phyloP scores from a whole-genome alignment of 2,888 invertebrate species.

The Xanthia icteritia region DNA sequence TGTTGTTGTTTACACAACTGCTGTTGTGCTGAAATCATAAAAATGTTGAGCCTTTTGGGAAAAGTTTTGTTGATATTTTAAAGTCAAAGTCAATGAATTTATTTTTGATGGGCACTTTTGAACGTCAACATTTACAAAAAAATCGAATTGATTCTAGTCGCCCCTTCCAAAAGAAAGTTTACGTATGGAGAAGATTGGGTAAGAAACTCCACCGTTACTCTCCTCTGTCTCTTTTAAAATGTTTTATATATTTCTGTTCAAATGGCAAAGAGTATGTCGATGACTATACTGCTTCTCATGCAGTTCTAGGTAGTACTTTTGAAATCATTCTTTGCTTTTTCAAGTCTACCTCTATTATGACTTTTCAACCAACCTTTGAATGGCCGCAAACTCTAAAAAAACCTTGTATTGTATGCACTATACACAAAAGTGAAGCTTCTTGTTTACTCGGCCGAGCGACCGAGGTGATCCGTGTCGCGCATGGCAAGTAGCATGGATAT shows the following conservation, averaged over 20 bases:
- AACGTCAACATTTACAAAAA: too few species aligned
- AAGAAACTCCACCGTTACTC: too few species aligned
- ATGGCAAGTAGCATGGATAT: conserved; percentile 55
- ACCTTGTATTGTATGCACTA: conserved; percentile 32
- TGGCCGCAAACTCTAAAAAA: conserved; percentile 28
- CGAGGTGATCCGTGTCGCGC: conserved; percentile 47
- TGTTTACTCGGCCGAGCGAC: conserved; percentile 51
- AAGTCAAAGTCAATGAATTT: too few species aligned
- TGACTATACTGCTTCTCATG: neutral
- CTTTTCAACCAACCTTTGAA: neutral
- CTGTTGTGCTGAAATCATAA: too few species aligned
- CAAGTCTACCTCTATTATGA: neutral
- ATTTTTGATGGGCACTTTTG: too few species aligned
- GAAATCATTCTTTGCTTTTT: neutral
- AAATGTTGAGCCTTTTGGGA: neutral
- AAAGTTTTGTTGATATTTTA: neutral
- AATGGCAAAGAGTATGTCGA: neutral
- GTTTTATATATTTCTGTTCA: too few species aligned
- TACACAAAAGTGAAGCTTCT: conserved; percentile 34
- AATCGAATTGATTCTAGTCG: too few species aligned
- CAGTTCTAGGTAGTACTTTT: neutral
- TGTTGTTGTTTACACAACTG: neutral
- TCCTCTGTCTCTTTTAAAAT: too few species aligned
- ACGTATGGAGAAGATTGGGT: too few species aligned
- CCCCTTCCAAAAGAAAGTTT: too few species aligned